Evolutionary conservation across 2,888 invertebrate species (phyloP).

Genomic region (Tenthredo scrophulariae): DNA sequence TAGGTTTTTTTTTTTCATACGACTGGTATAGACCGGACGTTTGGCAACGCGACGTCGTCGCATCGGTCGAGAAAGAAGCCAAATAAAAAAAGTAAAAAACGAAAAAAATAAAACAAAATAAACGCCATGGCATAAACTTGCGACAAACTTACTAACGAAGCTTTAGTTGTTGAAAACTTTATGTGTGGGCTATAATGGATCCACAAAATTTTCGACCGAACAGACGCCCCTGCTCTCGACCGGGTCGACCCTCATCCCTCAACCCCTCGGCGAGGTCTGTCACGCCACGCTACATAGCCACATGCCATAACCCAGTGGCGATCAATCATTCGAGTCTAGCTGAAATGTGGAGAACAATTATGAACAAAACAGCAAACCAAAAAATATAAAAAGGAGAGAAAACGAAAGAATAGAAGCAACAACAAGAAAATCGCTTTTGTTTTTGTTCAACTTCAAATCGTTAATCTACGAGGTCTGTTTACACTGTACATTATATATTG

Average conservation of each 20-base stretch:
- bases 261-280: conserved; percentile 42
- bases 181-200: neutral
- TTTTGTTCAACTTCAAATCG: neutral
- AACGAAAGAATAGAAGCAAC: neutral
- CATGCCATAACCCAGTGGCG: conserved; percentile 53
- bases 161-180: neutral
- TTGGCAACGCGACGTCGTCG: conserved; percentile 11
- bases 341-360: neutral
- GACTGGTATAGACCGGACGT: conserved; percentile 18
- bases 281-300: conserved; percentile 33
- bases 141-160: neutral
- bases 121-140: neutral
- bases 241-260: conserved; percentile 3
- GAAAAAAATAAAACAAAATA: neutral
- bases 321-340: conserved; percentile 27
- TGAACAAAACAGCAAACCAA: neutral
- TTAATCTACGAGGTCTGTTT: neutral
- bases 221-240: conserved; percentile 38
- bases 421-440: neutral
- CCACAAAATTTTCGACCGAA: conserved; percentile 22
- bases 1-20: neutral
- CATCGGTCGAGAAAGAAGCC: neutral
- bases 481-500: neutral
- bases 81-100: neutral
- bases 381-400: neutral